Base-by-base conservation (phyloP, 2,888 invertebrate species). In the Acronicta aceris region DNA sequence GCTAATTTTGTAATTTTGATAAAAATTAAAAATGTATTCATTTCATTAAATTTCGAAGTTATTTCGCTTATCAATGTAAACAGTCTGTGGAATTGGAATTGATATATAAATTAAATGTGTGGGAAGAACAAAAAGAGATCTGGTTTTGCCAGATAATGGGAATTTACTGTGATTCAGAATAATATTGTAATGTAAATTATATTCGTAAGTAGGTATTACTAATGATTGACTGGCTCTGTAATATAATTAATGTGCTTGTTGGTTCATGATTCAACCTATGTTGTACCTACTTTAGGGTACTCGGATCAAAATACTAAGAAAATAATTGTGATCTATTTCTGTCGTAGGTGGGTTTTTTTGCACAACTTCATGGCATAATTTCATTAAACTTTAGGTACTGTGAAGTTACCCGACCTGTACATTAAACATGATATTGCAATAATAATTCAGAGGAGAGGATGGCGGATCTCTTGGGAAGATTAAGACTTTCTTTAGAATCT, bases 161-260 rank as follows among this genome's bases (percentile, higher is more conserved):
- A 45, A 16, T 61, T 72, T 33, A 61, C 56, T 4, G 38, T 47
- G 62, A 60, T 17, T 56, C 69, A 73, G 45, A 41, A 50, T 45
- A 49, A 61, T 21, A n/a, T 46, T 45, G 12, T 38, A 21, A 4
- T 4, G n/a, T 40, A 36, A 16, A 36, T 46, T 61, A 30, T 16
- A 9, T 50, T 49, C 48, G 33, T 36, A 17, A 21, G n/a, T 36
- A 17, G 16, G n/a, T 15, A 8, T 27, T 27, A 9, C 3, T 43
- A 48, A 15, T 40, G 17, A 25, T 38, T 17, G 10, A 58, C 58
- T 43, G 42, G 27, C 6, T 66, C 3, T 33, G 33, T 33, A 33
- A 33, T 12, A n/a, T n/a, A 12, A 12, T 33, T 12, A 10, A 12
- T 33, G 33, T 33, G 2, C 30, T 9, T 10, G 10, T 30, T 6